Base-by-base conservation (phyloP, 1,140 invertebrate species). In the Scaptodrosophila lebanonensis region DNA sequence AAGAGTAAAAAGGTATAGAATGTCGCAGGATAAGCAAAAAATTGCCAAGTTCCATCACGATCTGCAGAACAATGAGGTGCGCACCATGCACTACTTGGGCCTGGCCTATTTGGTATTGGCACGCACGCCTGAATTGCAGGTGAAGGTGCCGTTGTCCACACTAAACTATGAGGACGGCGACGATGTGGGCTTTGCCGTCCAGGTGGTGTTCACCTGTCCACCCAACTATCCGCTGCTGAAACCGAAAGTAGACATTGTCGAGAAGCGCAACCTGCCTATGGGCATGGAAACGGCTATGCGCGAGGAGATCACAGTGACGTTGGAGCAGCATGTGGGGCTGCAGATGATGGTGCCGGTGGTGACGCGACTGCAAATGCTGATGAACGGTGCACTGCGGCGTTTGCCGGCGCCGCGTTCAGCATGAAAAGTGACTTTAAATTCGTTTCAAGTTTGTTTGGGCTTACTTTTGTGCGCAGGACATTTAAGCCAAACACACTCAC, bases 311-410 rank as follows among this genome's bases (percentile, higher is more conserved):
- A 32, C 33, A 5, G 16, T 27, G 18, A 61, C 62, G 1, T 27
- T 82, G 58, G 66, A 70, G 1, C 43, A 66, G 48, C 70, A 82
- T 12, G 5, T 76, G 16, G 75, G 75, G 0, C 47, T 82, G 7
- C 67, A 82, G n/a, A 82, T 82, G 70, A 82, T 82, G 13, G 66
- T 57, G 13, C 58, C 75, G 0, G 69, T 83, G 12, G 54, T 70
- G n/a, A 70, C 48, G 0, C 36, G 59, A 25, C 38, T 82, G 11
- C 75, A 82, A 25, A 73, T 75, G 43, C 15, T 82, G 29, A 29
- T 82, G 3, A 82, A 82, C 44, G 57, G 32, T 1, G 44, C 52
- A 25, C 29, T 49, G 9, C 27, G 52, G 38, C 45, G 27, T n/a
- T 15, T 32, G 20, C 22, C 13, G 22, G 1, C 30, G 33, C 36